Base-by-base conservation (phyloP, 2,113 vertebrate species). In the Edolisoma coerulescens region DNA sequence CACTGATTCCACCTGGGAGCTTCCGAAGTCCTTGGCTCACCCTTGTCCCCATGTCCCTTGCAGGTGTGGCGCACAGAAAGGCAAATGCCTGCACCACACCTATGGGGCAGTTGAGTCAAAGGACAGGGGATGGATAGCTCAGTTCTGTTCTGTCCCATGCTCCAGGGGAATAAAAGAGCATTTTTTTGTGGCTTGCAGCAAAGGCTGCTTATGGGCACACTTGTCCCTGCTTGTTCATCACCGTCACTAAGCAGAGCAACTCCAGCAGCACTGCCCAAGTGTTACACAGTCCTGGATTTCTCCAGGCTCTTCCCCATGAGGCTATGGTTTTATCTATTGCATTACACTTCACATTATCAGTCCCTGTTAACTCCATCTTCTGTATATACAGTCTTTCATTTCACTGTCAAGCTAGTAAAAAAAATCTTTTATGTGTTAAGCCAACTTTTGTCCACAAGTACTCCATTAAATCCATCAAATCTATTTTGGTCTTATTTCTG, bases 401-500 rank as follows among this genome's bases (percentile, higher is more conserved):
- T 92, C 9, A 7, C 69, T 69, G 61, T 73, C 74, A 69, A 86
- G 47, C 32, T 57, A 56, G 49, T 26, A 67, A 90, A 95, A 93
- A 76, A 74, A 61, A 27, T 70, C 32, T 82, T 89, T 67, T 84
- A 52, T 63, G 76, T 1, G 2, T 84, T 91, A 84, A 95, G 67
- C 81, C 81, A 85, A 57, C 57, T 94, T 84, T 80, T 87, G 26
- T 70, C 91, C 89, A 96, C 81, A 91, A 90, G 35, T 70, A 45
- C 63, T 87, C 87, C 65, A 89, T 85, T 96, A 96, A 95, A 85
- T 89, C 87, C 59, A 96, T 94, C 87, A 89, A 87, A 91, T 91
- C 94, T 94, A 96, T 96, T 96, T 94, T 89, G 41, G 75, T 96
- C 81, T 91, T 79, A 57, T 68, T 94, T 91, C 87, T 96, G 89